A percentile compares a stretch with the other conserved stretches of the same genome.
These are phyloP conservation scores for Troides helena DNA, from an alignment of 2,888 invertebrate species.

Conservation along the genomic window DNA sequence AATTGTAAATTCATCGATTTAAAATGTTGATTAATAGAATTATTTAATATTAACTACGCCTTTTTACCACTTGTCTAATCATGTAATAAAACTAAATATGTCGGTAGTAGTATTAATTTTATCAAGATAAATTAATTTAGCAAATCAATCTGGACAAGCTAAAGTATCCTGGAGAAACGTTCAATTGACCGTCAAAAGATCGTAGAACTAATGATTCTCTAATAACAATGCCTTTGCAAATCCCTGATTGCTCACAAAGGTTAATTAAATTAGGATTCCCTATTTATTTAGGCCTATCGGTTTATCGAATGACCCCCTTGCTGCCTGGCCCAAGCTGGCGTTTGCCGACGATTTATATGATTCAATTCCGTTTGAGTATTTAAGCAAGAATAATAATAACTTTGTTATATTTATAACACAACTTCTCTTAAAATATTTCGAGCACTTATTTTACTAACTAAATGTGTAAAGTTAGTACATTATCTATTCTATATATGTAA, in stretches of 20 bases:
- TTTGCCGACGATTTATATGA: constrained; percentile 7
- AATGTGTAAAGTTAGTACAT: background rate
- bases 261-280: constrained; percentile 49
- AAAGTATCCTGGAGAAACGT: constrained; percentile 7
- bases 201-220: constrained; percentile 34
- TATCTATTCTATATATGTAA: too few species aligned
- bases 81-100: background rate
- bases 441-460: background rate
- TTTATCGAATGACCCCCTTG: constrained; percentile 42
- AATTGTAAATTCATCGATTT: too few species aligned
- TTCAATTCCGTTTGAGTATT: background rate
- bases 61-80: too few species aligned
- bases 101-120: background rate
- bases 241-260: constrained; percentile 45
- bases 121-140: constrained; percentile 1
- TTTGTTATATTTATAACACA: background rate
- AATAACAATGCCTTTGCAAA: constrained; percentile 39
- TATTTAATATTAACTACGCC: too few species aligned
- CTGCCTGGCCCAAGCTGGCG: constrained; percentile 10
- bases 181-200: constrained; percentile 28
- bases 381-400: background rate
- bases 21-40: too few species aligned
- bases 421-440: background rate
- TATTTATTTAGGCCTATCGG: constrained; percentile 52
- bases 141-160: constrained; percentile 15